Percentiles rank a stretch among this genome's conserved stretches.
Conservation (phyloP, 2,797 vertebrate species). For the Sebastes diaconus region DNA sequence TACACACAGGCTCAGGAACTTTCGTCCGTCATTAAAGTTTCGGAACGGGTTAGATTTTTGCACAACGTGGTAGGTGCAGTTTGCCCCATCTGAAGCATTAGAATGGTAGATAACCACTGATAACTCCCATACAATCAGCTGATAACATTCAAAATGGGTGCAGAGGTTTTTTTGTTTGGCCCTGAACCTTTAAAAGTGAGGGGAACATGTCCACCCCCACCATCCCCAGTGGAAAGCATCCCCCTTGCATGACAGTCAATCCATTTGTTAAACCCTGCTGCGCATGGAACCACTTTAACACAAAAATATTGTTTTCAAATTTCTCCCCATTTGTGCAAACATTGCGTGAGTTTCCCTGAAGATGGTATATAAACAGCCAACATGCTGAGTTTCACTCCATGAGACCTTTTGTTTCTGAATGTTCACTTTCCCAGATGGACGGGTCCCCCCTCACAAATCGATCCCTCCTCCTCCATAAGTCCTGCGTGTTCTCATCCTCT, state of each 20-base stretch:
- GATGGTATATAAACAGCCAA: conserved; percentile 25
- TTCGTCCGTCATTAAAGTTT: too few relatives aligned
- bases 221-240: not conserved
- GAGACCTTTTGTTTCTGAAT: conserved; percentile 37
- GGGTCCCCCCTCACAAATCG: conserved; percentile 25
- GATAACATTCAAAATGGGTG: not conserved
- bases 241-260: not conserved
- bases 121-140: not conserved
- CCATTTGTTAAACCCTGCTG: not conserved
- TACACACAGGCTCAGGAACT: too few relatives aligned
- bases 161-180: not conserved
- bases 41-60: too few relatives aligned
- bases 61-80: not conserved
- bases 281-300: not conserved
- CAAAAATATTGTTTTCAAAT: not conserved
- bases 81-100: not conserved
- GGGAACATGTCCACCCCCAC: not conserved
- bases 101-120: not conserved
- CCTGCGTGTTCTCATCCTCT: not conserved
- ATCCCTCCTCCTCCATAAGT: conserved; percentile 22
- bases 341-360: conserved; percentile 1
- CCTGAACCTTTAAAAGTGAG: not conserved
- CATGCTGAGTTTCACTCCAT: conserved; percentile 28
- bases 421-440: conserved; percentile 68
- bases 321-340: not conserved